Conservation (phyloP, 1,140 invertebrate species). For the Cydia splendana region DNA sequence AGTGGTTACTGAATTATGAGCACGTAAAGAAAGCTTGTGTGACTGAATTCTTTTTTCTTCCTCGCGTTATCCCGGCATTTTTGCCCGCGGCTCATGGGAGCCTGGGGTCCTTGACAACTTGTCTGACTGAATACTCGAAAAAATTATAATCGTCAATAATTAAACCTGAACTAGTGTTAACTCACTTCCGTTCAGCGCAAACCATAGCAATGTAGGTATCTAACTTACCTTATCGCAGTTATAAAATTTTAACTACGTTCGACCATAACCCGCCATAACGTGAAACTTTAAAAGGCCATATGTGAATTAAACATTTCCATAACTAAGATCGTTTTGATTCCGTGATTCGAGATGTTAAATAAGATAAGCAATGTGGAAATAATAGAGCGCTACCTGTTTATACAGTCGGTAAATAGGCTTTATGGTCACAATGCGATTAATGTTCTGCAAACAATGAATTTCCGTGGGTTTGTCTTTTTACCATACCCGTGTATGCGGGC, state of each 20-base stretch:
- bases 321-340: background rate
- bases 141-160: too few species aligned
- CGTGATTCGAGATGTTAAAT: background rate
- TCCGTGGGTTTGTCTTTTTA: constrained; percentile 5
- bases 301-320: background rate
- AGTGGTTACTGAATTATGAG: too few species aligned
- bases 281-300: background rate
- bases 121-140: too few species aligned
- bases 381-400: constrained; percentile 16
- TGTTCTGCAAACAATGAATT: constrained; percentile 22
- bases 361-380: constrained; percentile 26
- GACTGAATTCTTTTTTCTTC: too few species aligned
- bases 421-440: constrained; percentile 4
- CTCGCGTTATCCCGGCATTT: too few species aligned
- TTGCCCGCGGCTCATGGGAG: too few species aligned
- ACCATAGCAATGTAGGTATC: background rate
- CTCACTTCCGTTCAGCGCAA: background rate
- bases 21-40: too few species aligned
- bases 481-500: background rate
- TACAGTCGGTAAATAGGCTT: background rate
- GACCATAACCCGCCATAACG: background rate
- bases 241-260: background rate
- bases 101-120: too few species aligned
- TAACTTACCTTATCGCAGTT: background rate
- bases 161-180: too few species aligned